phyloP scores from a whole-genome alignment of 2,797 vertebrate species.

The Pteronotus mesoamericanus region DNA sequence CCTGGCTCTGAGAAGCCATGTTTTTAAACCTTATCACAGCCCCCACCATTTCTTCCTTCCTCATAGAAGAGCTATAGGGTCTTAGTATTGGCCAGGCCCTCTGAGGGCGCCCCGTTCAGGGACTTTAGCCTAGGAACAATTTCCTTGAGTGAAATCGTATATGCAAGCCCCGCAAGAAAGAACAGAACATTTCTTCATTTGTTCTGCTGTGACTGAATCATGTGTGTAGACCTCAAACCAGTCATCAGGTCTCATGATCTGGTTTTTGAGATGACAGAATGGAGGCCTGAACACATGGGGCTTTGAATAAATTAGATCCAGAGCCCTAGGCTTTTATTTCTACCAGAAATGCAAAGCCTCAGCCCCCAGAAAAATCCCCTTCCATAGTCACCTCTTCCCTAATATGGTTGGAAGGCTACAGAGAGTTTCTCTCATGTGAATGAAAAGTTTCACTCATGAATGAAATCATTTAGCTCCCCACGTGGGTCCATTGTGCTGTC shows the following conservation, averaged over 20 bases:
- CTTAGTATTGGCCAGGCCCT: not conserved
- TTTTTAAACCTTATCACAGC: not conserved
- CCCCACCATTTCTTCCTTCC: not conserved
- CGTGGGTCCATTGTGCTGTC: not conserved
- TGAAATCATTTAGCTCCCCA: not conserved
- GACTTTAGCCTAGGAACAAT: not conserved
- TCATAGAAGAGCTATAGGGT: not conserved
- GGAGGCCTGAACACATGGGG: not conserved
- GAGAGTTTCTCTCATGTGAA: not conserved
- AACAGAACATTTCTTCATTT: not conserved
- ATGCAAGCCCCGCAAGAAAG: not conserved
- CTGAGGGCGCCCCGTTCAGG: not conserved
- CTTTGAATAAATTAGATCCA: not conserved
- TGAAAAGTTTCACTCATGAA: not conserved
- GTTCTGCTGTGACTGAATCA: not conserved
- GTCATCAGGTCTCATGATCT: not conserved
- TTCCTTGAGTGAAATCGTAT: not conserved
- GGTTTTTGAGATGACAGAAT: not conserved
- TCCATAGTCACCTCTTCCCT: not conserved
- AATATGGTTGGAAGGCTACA: not conserved
- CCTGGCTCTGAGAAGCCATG: not conserved
- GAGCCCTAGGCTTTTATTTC: not conserved
- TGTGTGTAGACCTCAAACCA: not conserved
- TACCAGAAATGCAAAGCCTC: not conserved
- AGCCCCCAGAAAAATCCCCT: not conserved